Evolutionary conservation across 30 jellyfish, hydroid and myxozoan genomes (phyloP).

Genomic region (Haliclystus octoradiatus): DNA sequence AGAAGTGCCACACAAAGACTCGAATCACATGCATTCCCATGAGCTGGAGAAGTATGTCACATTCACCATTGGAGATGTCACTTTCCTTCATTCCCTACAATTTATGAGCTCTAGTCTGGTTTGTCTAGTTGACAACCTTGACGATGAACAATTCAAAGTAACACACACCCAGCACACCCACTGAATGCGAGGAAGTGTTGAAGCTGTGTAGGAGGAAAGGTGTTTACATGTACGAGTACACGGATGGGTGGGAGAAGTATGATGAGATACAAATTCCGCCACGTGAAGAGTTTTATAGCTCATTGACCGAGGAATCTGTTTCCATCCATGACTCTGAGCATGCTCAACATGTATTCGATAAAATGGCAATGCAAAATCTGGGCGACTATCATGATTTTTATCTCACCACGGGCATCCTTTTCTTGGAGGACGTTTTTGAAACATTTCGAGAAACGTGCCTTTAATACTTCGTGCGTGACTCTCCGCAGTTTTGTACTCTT

Average conservation of each 20-base stretch:
- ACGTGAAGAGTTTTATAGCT: not conserved
- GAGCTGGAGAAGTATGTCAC: conserved; percentile 17
- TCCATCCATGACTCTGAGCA: conserved; percentile 8
- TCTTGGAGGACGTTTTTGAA: conserved; percentile 7
- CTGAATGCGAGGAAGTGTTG: not conserved
- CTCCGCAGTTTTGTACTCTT: conserved; percentile 3
- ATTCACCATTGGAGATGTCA: not conserved
- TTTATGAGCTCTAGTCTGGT: no score
- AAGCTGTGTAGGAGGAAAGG: not conserved
- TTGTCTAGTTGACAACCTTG: not conserved
- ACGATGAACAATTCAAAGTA: not conserved
- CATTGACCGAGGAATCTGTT: not conserved
- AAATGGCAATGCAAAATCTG: not conserved
- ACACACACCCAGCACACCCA: no score
- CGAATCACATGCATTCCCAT: conserved; percentile 17
- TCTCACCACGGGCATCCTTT: not conserved
- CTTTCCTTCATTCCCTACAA: no score
- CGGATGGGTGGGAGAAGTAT: not conserved
- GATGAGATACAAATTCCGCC: not conserved
- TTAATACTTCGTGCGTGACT: not conserved
- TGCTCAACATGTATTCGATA: not conserved
- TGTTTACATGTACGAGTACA: conserved; percentile 13
- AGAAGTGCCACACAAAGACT: not conserved
- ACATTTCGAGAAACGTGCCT: not conserved
- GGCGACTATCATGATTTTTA: conserved; percentile 16